phyloP scores from a whole-genome alignment of 1,140 invertebrate genomes.

The Drosophila kohkoa region DNA sequence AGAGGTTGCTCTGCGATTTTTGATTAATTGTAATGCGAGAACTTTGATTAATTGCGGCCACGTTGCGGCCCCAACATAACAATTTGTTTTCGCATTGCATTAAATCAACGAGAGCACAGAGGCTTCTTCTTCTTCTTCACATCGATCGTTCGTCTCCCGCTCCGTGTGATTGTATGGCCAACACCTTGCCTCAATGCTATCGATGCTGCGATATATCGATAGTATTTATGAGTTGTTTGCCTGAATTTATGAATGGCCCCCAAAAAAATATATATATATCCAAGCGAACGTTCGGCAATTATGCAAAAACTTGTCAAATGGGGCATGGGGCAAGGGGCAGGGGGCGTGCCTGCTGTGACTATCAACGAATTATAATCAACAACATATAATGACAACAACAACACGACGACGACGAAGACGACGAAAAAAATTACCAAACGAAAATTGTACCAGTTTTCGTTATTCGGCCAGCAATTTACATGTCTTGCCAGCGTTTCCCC shows the following conservation, averaged over 20 bases:
- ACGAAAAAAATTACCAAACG: constrained; percentile 43
- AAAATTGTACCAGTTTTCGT: constrained; percentile 67
- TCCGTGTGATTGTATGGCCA: constrained; percentile 72
- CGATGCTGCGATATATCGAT: constrained; percentile 35
- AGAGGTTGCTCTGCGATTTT: constrained; percentile 44
- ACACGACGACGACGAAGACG: constrained; percentile 42
- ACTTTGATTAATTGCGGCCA: constrained; percentile 79
- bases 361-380: constrained; percentile 72
- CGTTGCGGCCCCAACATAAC: constrained; percentile 67
- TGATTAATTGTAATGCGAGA: constrained; percentile 81
- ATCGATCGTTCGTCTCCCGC: neutral
- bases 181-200: constrained; percentile 54
- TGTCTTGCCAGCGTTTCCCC: constrained; percentile 52
- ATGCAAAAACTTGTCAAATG: constrained; percentile 82
- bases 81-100: constrained; percentile 82
- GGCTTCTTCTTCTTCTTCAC: neutral
- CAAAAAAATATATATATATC: constrained; percentile 24
- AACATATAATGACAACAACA: constrained; percentile 42
- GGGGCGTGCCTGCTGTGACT: constrained; percentile 64
- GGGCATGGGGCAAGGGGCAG: constrained; percentile 14
- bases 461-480: constrained; percentile 76
- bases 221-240: constrained; percentile 62
- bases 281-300: constrained; percentile 44
- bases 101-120: constrained; percentile 55
- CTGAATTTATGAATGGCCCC: constrained; percentile 73